Conservation (phyloP, 2,113 vertebrate genomes). For the Vidua macroura region DNA sequence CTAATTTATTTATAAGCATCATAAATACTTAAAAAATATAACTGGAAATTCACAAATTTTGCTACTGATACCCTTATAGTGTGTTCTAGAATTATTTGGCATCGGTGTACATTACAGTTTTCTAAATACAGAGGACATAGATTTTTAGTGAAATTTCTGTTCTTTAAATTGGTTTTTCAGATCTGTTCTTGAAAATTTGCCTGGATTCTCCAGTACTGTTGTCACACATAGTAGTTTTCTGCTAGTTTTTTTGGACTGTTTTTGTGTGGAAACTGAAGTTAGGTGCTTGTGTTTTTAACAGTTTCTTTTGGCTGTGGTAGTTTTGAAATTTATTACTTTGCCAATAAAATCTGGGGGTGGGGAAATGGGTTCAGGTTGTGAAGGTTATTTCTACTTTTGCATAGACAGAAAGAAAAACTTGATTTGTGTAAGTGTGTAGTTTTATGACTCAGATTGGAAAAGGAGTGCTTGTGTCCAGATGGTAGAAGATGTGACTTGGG, state of each 20-base stretch:
- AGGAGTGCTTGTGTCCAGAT: background rate
- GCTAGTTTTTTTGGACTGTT: background rate
- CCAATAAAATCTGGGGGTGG: background rate
- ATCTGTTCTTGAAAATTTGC: background rate
- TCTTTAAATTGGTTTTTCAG: background rate
- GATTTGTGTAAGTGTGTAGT: background rate
- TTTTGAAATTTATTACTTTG: background rate
- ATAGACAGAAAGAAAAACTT: background rate
- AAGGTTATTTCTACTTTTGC: background rate
- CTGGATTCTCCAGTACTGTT: background rate
- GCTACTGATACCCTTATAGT: background rate
- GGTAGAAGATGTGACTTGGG: background rate
- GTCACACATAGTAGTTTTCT: background rate
- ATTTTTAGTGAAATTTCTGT: background rate
- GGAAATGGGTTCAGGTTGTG: background rate
- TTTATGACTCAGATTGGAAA: background rate
- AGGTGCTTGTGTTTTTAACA: background rate
- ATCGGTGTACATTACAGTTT: background rate
- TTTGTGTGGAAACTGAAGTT: background rate
- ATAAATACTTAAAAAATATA: background rate
- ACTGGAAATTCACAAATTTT: background rate
- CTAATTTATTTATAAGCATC: background rate
- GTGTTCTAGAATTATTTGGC: background rate
- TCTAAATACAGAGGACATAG: background rate
- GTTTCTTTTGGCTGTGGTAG: background rate